Percentiles rank a stretch among this genome's conserved stretches.
These are phyloP conservation scores for Platypus cylindrus DNA, from an alignment of 2,888 invertebrate genomes.

Conservation along the genomic window DNA sequence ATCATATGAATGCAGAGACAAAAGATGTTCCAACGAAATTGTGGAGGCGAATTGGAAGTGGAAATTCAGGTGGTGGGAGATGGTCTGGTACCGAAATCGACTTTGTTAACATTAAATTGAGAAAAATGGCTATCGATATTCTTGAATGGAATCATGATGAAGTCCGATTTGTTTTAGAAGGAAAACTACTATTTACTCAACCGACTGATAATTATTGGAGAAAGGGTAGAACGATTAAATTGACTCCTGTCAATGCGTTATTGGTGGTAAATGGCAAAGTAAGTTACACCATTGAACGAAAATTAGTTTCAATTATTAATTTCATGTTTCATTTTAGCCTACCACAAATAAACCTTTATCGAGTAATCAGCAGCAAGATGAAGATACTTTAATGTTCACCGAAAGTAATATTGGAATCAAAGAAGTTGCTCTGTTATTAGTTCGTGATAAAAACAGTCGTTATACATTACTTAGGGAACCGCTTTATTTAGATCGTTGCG, in stretches of 20 bases:
- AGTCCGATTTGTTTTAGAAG: slow-evolving; percentile 82
- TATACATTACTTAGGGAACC: slow-evolving; percentile 82
- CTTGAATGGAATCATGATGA: slow-evolving; percentile 92
- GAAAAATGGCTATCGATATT: slow-evolving; percentile 88
- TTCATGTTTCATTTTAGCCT: no score
- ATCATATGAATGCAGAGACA: slow-evolving; percentile 88
- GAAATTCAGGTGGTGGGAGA: slow-evolving; percentile 37
- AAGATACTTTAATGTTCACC: slow-evolving; percentile 44
- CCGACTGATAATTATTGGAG: slow-evolving; percentile 87
- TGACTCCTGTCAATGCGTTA: slow-evolving; percentile 78
- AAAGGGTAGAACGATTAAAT: slow-evolving; percentile 76
- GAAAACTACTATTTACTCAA: slow-evolving; percentile 75
- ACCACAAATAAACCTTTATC: no score
- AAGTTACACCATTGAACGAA: no score
- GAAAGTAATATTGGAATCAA: slow-evolving; percentile 64
- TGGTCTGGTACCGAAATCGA: slow-evolving; percentile 73
- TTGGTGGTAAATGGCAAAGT: slow-evolving; percentile 89
- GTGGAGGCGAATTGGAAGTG: slow-evolving; percentile 79
- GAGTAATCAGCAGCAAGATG: no score
- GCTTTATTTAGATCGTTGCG: slow-evolving; percentile 79
- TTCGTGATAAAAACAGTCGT: slow-evolving; percentile 81
- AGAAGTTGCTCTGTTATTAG: slow-evolving; percentile 76
- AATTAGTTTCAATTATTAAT: no score
- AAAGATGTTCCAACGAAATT: slow-evolving; percentile 83
- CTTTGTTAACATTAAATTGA: slow-evolving; percentile 76